Conservation (phyloP, 2,888 invertebrate species). For the Deilephila porcellus region DNA sequence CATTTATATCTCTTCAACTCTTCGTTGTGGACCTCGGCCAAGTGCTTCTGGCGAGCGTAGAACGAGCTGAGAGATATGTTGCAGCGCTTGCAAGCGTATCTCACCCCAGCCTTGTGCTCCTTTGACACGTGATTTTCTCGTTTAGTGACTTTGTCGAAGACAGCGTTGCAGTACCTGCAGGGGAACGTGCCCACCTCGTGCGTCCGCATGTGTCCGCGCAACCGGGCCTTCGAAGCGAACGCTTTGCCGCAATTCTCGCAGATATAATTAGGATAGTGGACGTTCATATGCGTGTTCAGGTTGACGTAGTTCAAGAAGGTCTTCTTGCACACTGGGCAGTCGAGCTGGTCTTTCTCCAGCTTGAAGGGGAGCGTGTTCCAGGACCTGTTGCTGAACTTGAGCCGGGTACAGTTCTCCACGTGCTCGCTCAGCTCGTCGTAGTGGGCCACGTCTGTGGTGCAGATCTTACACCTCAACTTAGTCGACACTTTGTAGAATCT, state of each 20-base stretch:
- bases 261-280: constrained; percentile 79
- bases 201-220: constrained; percentile 80
- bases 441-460: constrained; percentile 60
- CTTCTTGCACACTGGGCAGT: constrained; percentile 76
- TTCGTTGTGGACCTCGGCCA: constrained; percentile 77
- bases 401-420: constrained; percentile 60
- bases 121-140: constrained; percentile 77
- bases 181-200: constrained; percentile 80
- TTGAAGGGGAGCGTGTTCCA: constrained; percentile 76
- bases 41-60: constrained; percentile 75
- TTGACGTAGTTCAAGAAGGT: constrained; percentile 74
- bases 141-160: constrained; percentile 75
- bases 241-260: constrained; percentile 83
- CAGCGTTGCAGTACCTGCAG: constrained; percentile 69
- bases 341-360: constrained; percentile 75
- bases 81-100: constrained; percentile 75
- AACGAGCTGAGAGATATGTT: constrained; percentile 73
- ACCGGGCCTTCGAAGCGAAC: constrained; percentile 79
- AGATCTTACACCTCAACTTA: constrained; percentile 68
- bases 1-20: constrained; percentile 78
- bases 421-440: constrained; percentile 66
- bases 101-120: constrained; percentile 73
- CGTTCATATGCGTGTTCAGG: constrained; percentile 81
- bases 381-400: constrained; percentile 50
- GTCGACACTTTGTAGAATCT: constrained; percentile 59